Evolutionary conservation across 2,797 vertebrate genomes (phyloP), one percentile per base, ranked within the genome.

Genomic region (Adelosebastes latens): DNA sequence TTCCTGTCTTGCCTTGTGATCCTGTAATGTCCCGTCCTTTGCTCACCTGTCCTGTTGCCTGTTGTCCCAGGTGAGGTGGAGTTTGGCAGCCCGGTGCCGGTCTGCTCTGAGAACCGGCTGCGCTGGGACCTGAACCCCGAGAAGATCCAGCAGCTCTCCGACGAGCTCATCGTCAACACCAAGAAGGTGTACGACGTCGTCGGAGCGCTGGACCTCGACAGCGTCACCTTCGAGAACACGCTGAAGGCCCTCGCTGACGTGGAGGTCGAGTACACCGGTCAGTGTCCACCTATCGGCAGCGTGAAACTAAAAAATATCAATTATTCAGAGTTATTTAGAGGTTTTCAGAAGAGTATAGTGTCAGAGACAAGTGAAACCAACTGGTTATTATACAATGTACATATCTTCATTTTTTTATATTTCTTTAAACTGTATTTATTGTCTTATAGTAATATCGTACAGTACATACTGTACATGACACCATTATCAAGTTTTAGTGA

Each of bases 241-340:
- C 94, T 99, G 55, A 97, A 98, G 89, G 96, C 95, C 0, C 94
- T 99, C 46, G 97, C 98, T 0, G 97, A 97, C 1, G 97, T 97
- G 75, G 98, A 99, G 86, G 97, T 98, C 36, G 95, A 97, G 0
- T 99, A 99, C 85, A 97, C 97, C 0, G 98, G 98, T 99, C 42
- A 16, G 91, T 87, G 22, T 67, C 39, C 39, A 4, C 32, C 16
- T 25, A 9, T 46, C 34, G 4, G 14, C 24, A 60, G 14, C 16
- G 29, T 36, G 12, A 24, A 36, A 36, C 49, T 5, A 12, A 61
- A 14, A 60, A 16, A 55, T 10, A 71, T 18, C 12, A 5, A 27
- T 42, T 8, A 27, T 39, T n/a, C 52, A 58, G 16, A 46, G 18
- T 49, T 7, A 12, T 29, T 29, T 27, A 27, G 10, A 14, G 65